phyloP scores from a whole-genome alignment of 2,888 invertebrate species.

The Linnaemya tessellans region DNA sequence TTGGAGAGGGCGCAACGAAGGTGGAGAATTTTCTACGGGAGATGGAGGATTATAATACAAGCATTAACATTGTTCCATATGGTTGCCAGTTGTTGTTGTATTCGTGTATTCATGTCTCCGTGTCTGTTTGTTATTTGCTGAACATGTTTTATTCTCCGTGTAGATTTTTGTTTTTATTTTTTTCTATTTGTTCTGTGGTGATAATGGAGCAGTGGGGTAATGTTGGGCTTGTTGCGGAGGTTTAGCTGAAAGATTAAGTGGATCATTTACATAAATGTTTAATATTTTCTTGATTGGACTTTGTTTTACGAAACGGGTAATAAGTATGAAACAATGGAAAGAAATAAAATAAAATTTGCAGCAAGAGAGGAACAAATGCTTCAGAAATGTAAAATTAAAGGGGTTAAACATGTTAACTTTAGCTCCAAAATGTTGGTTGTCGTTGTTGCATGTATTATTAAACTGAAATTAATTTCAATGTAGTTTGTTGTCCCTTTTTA shows the following conservation, averaged over 20 bases:
- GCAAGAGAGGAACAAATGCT: constrained; percentile 28
- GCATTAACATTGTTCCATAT: constrained; percentile 55
- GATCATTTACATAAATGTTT: constrained; percentile 72
- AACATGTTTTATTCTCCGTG: constrained; percentile 25
- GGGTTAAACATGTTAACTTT: constrained; percentile 60
- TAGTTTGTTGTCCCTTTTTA: neutral
- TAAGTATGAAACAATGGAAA: neutral
- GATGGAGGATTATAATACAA: constrained; percentile 41
- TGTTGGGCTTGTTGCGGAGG: constrained; percentile 35
- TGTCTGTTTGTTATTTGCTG: constrained; percentile 44
- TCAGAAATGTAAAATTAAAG: constrained; percentile 49
- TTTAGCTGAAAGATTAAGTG: constrained; percentile 70
- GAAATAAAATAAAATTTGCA: constrained; percentile 17
- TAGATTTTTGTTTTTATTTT: neutral
- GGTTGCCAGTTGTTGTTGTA: constrained; percentile 37
- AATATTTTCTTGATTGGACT: constrained; percentile 70
- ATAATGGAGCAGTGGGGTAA: constrained; percentile 7
- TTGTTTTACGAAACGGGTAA: constrained; percentile 36
- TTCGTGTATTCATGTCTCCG: constrained; percentile 10
- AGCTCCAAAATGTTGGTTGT: constrained; percentile 18
- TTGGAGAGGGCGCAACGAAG: constrained; percentile 18
- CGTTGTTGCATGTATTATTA: constrained; percentile 48
- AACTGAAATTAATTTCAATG: constrained; percentile 53
- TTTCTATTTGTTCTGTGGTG: neutral
- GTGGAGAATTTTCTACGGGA: constrained; percentile 42